Conservation (phyloP, 2,113 vertebrate genomes). For the Neolamprologus devosi region DNA sequence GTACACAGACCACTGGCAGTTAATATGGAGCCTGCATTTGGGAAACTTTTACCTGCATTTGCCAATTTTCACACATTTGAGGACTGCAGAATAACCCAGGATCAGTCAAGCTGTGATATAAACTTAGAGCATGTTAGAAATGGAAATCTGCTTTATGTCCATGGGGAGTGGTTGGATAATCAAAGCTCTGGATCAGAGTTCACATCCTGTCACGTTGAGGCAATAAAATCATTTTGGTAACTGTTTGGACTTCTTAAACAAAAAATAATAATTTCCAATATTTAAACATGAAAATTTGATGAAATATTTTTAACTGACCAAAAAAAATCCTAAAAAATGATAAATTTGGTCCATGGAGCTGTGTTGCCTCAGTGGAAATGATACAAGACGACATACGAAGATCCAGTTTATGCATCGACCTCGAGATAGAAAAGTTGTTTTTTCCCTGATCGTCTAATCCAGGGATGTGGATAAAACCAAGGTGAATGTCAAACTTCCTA, state of each 20-base stretch:
- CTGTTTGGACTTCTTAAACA: accelerated
- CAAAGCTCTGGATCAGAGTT: accelerated
- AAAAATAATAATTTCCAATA: not conserved
- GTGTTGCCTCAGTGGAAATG: not conserved
- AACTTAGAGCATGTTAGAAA: not conserved
- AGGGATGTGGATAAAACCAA: not conserved
- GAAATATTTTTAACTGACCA: accelerated
- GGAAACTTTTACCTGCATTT: not conserved
- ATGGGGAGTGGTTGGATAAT: accelerated
- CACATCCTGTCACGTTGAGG: not conserved
- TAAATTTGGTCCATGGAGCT: accelerated
- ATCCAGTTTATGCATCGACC: not conserved
- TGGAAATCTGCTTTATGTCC: accelerated
- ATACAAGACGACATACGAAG: not conserved
- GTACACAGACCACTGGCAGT: accelerated
- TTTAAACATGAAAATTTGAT: not conserved
- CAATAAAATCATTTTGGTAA: not conserved
- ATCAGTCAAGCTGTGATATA: accelerated
- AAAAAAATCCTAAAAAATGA: accelerated
- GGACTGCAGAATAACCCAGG: not conserved
- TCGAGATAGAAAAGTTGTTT: not conserved
- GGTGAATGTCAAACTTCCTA: not conserved
- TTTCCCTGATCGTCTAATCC: not conserved
- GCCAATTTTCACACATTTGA: not conserved
- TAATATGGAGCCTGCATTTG: not conserved